Percentiles rank a stretch among this genome's conserved stretches.
These are phyloP conservation scores for Leptodactylus fallax DNA, from an alignment of 2,797 vertebrate genomes.

Conservation along the genomic window DNA sequence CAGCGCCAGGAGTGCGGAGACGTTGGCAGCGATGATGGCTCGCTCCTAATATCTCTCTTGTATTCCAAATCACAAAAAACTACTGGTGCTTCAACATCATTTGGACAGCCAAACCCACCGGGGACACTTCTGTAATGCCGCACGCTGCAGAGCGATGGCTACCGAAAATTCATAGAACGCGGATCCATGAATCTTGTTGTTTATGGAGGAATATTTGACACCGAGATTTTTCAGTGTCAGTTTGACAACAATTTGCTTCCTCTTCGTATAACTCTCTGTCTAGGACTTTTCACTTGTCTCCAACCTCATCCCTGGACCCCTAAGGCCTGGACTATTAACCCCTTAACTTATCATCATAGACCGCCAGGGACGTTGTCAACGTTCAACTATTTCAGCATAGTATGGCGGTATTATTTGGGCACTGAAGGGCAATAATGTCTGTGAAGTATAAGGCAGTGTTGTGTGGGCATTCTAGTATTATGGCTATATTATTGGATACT, in stretches of 20 bases:
- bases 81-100: background rate
- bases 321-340: background rate
- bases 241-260: background rate
- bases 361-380: too few relatives aligned
- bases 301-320: background rate
- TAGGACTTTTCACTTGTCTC: background rate
- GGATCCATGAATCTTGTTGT: background rate
- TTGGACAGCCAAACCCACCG: conserved; percentile 10
- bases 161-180: background rate
- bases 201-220: background rate
- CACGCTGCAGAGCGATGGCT: background rate
- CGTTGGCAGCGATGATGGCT: background rate
- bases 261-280: background rate
- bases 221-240: background rate
- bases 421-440: too few relatives aligned
- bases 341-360: too few relatives aligned
- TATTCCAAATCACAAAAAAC: conserved; percentile 25
- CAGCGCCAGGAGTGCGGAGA: background rate
- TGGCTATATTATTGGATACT: too few relatives aligned
- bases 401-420: too few relatives aligned
- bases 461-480: too few relatives aligned
- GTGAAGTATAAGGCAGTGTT: too few relatives aligned
- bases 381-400: too few relatives aligned
- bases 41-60: background rate
- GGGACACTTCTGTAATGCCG: background rate